Evolutionary conservation across 2,888 invertebrate species (phyloP).

Genomic region (Melanargia galathea): DNA sequence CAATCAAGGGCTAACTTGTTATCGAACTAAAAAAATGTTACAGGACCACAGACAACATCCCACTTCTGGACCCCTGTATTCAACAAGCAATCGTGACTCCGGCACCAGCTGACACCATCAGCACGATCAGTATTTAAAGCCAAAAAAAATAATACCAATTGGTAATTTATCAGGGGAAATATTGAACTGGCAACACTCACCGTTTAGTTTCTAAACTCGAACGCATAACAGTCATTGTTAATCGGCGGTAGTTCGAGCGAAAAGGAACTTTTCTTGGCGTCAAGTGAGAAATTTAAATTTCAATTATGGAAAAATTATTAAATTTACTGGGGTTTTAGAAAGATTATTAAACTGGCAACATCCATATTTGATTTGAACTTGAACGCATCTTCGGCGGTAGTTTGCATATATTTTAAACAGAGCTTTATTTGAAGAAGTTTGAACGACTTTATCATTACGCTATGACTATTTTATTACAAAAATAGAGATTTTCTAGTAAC

Average conservation of each 20-base stretch:
- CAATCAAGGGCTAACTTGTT: no score
- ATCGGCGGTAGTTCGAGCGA: conserved; percentile 9
- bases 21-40: not conserved
- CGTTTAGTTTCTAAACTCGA: conserved; percentile 20
- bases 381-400: not conserved
- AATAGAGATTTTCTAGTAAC: not conserved
- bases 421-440: no score
- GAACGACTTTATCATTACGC: no score
- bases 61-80: conserved; percentile 69
- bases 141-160: not conserved
- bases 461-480: no score
- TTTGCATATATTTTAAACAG: not conserved
- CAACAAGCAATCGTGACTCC: conserved; percentile 69
- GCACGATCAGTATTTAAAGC: conserved; percentile 76
- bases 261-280: conserved; percentile 6
- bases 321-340: not conserved
- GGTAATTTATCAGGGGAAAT: conserved; percentile 1
- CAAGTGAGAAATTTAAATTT: no score
- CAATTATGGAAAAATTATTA: no score
- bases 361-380: not conserved
- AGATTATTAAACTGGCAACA: not conserved
- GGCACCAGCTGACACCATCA: conserved; percentile 75
- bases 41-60: conserved; percentile 77
- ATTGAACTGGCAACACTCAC: conserved; percentile 9
- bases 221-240: conserved; percentile 3